Base-by-base conservation (phyloP, 2,113 vertebrate species). In the Rhadina sibilatrix region DNA sequence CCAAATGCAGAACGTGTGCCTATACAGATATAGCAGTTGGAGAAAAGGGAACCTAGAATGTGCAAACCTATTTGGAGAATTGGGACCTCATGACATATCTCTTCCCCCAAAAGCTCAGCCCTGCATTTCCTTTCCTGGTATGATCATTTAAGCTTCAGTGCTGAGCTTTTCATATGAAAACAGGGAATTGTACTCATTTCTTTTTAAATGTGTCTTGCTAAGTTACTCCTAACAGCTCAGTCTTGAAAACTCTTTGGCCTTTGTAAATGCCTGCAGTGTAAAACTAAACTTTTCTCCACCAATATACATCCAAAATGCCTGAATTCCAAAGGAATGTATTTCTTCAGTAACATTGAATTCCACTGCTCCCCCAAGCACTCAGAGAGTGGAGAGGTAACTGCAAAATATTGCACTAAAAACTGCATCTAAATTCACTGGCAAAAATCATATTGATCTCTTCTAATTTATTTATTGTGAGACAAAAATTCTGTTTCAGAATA, bases 151-250 rank as follows among this genome's bases (percentile, higher is more conserved):
- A 83, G 80, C 50, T 83, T 65, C 90, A 89, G 71, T 74, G 60
- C 69, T 83, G 86, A 94, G 90, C 38, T 96, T 92, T 93, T 81
- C 76, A 70, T 89, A 83, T 7, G 72, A 90, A 96, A 96, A 90
- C 83, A 78, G 76, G 79, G 91, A 96, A 94, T 81, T 87, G 54
- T 63, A 33, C 71, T 90, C 1, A 6, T 89, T 87, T 77, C 56
- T 83, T 95, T 90, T 54, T 31, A 77, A 94, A 88, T 2, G 6
- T 70, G 47, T 93, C 89, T 86, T 94, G 83, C 72, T 89, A 37
- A 40, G 2, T 69, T 71, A 84, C 69, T 94, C 72, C 52, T 84
- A 89, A 87, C 89, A 89, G 60, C 64, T 95, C 83, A 78, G 35
- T 87, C 69, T 33, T 71, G 69, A 91, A 92, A 91, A 89, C 47